A percentile compares a stretch with the other conserved stretches of the same genome.
Conservation (phyloP, 2,888 invertebrate genomes). For the Caenorhabditis sp. region DNA sequence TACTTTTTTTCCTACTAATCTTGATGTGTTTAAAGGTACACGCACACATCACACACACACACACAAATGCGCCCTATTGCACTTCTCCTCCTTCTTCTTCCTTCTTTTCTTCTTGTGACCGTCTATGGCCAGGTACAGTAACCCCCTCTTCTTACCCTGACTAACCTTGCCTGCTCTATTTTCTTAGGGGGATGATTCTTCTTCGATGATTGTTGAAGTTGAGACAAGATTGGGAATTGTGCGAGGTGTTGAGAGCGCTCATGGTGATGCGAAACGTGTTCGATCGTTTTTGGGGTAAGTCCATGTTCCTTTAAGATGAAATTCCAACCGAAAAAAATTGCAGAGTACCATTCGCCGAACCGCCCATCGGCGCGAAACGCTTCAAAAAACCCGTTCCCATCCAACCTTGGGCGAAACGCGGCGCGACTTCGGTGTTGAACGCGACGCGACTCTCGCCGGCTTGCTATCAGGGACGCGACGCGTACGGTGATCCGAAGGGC, state of each 20-base stretch:
- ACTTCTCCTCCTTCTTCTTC: background rate
- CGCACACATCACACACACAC: background rate
- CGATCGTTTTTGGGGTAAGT: conserved; percentile 35
- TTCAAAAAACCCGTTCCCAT: conserved; percentile 61
- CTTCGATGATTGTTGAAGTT: conserved; percentile 44
- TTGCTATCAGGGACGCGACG: conserved; percentile 62
- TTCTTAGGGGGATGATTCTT: conserved; percentile 15
- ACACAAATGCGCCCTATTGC: background rate
- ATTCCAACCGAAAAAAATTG: too few species aligned
- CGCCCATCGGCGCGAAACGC: conserved; percentile 56
- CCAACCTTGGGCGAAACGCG: conserved; percentile 58
- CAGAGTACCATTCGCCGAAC: conserved; percentile 66
- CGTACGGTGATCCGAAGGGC: conserved; percentile 36
- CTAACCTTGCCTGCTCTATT: background rate
- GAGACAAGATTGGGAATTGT: conserved; percentile 58
- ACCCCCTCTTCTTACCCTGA: background rate
- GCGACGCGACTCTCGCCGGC: conserved; percentile 57
- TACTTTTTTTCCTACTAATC: conserved; percentile 10
- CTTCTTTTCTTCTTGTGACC: conserved; percentile 15
- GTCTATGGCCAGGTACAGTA: conserved; percentile 15
- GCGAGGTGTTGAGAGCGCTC: conserved; percentile 53
- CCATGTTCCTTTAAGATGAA: too few species aligned
- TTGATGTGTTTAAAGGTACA: conserved; percentile 6
- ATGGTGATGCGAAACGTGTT: conserved; percentile 28
- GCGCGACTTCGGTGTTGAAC: conserved; percentile 43